phyloP scores from a whole-genome alignment of 2,797 vertebrate genomes.

The Lithobates sylvaticus region DNA sequence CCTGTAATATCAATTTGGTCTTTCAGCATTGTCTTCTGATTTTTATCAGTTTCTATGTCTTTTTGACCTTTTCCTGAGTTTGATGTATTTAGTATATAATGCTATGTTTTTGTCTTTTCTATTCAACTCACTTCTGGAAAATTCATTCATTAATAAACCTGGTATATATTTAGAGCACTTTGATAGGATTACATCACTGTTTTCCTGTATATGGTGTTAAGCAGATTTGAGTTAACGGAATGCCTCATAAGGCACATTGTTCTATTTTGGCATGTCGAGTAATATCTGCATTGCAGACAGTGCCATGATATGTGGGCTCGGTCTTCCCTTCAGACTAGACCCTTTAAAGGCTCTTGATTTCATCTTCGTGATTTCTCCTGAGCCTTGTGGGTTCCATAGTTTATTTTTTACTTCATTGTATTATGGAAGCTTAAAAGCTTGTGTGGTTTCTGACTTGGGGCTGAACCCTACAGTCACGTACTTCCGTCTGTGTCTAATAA shows the following conservation, averaged over 20 bases:
- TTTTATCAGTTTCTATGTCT: too few relatives aligned
- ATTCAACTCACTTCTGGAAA: too few relatives aligned
- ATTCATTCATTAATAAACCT: not conserved
- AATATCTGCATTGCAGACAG: constrained; percentile 52
- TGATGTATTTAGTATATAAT: too few relatives aligned
- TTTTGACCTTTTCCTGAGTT: too few relatives aligned
- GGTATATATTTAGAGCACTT: not conserved
- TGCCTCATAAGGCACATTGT: not conserved
- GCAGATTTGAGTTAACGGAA: not conserved
- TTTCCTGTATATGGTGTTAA: not conserved
- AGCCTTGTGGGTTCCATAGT: constrained; percentile 44
- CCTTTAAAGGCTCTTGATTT: constrained; percentile 38
- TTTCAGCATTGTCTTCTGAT: too few relatives aligned
- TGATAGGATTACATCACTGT: not conserved
- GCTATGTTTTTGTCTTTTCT: too few relatives aligned
- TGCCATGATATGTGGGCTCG: not conserved
- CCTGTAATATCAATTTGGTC: too few relatives aligned
- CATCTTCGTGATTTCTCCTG: constrained; percentile 36
- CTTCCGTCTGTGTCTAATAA: constrained; percentile 16
- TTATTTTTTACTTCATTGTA: constrained; percentile 52
- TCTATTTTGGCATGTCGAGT: not conserved
- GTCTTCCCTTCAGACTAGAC: constrained; percentile 5
- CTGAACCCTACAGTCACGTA: constrained; percentile 10
- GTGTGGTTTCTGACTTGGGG: constrained; percentile 43
- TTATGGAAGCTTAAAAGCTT: constrained; percentile 59